These are phyloP conservation scores for Dioctria rufipes DNA, from an alignment of 2,888 invertebrate species.

Conservation along the genomic window DNA sequence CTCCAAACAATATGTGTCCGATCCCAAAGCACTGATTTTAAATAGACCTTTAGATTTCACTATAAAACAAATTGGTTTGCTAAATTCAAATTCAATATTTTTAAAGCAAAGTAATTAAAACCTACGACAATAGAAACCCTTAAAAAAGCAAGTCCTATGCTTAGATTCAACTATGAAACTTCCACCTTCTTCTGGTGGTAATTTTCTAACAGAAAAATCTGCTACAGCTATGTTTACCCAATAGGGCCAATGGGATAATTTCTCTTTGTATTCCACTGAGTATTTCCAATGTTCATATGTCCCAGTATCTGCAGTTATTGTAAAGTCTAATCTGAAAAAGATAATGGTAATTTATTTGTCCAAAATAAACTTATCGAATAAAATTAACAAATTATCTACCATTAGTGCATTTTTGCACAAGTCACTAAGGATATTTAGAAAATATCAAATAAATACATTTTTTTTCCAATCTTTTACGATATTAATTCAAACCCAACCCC, in stretches of 20 bases:
- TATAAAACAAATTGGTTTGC: conserved; percentile 67
- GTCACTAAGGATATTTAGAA: no score
- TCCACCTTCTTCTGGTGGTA: conserved; percentile 68
- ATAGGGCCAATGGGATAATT: conserved; percentile 77
- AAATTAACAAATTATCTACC: no score
- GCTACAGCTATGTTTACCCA: conserved; percentile 75
- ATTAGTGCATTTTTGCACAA: no score
- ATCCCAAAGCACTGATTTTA: conserved; percentile 72
- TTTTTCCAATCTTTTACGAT: no score
- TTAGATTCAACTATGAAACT: conserved; percentile 75
- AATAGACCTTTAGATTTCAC: conserved; percentile 78
- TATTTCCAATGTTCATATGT: conserved; percentile 81
- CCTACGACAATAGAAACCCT: conserved; percentile 76
- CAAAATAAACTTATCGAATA: no score
- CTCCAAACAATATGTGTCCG: conserved; percentile 75
- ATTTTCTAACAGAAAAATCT: conserved; percentile 75
- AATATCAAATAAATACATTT: no score
- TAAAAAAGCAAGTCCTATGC: conserved; percentile 78
- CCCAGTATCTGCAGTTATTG: conserved; percentile 77
- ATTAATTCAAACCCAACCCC: no score
- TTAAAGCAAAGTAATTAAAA: conserved; percentile 59
- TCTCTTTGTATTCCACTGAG: conserved; percentile 77
- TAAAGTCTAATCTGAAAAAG: conserved; percentile 75
- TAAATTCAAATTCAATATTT: conserved; percentile 65
- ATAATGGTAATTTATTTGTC: conserved; percentile 1